Evolutionary conservation across 2,888 invertebrate genomes (phyloP).

Genomic region (Cerceris ruficornis): DNA sequence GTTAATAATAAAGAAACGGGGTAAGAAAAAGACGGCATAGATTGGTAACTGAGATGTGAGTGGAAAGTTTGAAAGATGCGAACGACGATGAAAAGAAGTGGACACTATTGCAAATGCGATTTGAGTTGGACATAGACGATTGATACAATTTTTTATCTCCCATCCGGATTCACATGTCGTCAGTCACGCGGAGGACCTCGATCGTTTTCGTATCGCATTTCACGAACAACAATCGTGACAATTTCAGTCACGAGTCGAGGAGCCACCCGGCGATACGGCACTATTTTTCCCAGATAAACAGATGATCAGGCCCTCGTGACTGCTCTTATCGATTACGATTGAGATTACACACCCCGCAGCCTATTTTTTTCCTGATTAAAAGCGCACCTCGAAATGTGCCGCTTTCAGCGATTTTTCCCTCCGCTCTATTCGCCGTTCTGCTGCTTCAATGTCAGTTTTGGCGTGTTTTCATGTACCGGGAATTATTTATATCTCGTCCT

Average conservation of each 20-base stretch:
- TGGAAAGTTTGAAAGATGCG: too few relatives aligned
- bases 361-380: constrained; percentile 10
- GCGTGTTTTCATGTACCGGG: too few relatives aligned
- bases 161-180: constrained; percentile 27
- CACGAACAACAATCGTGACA: constrained; percentile 61
- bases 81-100: too few relatives aligned
- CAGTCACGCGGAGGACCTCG: constrained; percentile 10
- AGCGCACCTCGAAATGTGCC: too few relatives aligned
- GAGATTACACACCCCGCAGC: constrained; percentile 40
- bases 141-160: constrained; percentile 20
- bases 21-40: too few relatives aligned
- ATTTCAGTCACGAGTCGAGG: constrained; percentile 35
- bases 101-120: too few relatives aligned
- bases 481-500: too few relatives aligned
- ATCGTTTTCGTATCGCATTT: constrained; percentile 33
- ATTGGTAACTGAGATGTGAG: too few relatives aligned
- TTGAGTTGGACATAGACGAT: neutral
- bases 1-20: too few relatives aligned
- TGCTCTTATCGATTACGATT: constrained; percentile 55
- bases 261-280: constrained; percentile 35
- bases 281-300: constrained; percentile 63
- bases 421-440: too few relatives aligned
- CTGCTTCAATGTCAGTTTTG: too few relatives aligned
- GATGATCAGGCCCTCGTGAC: constrained; percentile 44
- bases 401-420: too few relatives aligned